Base-by-base conservation (phyloP, 2,797 vertebrate species). In the Poeciliopsis presidionis region DNA sequence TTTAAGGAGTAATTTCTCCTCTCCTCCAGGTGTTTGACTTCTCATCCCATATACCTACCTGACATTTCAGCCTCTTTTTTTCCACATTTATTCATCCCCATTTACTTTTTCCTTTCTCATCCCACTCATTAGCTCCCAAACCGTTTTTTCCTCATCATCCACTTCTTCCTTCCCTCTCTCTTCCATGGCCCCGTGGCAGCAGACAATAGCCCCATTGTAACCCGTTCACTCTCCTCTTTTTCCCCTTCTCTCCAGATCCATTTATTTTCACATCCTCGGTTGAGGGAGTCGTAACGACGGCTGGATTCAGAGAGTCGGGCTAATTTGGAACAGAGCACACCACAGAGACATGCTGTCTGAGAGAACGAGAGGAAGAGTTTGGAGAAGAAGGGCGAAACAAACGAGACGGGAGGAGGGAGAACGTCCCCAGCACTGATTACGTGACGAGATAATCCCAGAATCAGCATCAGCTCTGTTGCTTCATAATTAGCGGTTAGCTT, bases 261-360 rank as follows among this genome's bases (percentile, higher is more conserved):
- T 95, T 95, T 95, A 94, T 95, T 95, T 95, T 95, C 91, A 94
- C 90, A 92, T 94, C 86, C 90, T 90, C 51, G 89, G 92, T 92
- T 75, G 84, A 88, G 79, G 87, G 89, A 93, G 90, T 91, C 89
- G 91, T 84, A 94, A 88, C 88, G 86, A 86, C 46, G 87, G 86
- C 82, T 6, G 85, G 80, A 74, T 80, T 80, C 87, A 73, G 87
- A 84, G 75, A 90, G 82, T 86, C 71, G 5, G 82, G 86, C 87
- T 92, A 92, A 94, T 94, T 91, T 93, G 81, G 90, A 93, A 85
- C 90, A 92, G 91, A 92, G 81, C 77, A 18, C 79, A 46, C n/a
- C 84, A 22, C 79, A 89, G 90, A 91, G 92, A 90, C 87, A 75
- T 82, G 0, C 43, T 74, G 89, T 89, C 90, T 91, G 90, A 86